phyloP scores from a whole-genome alignment of 2,113 vertebrate species.

The Rhegmatorhina hoffmannsi region DNA sequence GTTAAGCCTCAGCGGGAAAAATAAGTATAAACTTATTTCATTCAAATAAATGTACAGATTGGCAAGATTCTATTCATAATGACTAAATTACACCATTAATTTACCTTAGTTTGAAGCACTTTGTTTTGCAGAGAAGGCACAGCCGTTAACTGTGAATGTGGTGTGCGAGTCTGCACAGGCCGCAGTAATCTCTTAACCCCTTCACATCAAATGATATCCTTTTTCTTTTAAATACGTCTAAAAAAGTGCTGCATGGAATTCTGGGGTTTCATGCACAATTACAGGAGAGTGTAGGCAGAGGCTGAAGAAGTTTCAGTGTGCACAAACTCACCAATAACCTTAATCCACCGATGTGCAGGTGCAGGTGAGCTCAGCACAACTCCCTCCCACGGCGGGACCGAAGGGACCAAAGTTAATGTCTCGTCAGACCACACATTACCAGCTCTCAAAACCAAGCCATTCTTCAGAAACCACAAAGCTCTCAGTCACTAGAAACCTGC shows the following conservation, averaged over 20 bases:
- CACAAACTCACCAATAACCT: background rate
- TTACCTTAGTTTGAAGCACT: constrained; percentile 18
- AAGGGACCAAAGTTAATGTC: background rate
- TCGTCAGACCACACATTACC: fast-evolving
- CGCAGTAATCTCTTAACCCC: background rate
- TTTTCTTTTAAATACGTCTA: background rate
- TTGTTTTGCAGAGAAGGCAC: background rate
- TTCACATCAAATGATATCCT: background rate
- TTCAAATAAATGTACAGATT: constrained; percentile 14
- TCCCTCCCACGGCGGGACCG: fast-evolving
- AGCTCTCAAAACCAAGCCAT: background rate
- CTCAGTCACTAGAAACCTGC: background rate
- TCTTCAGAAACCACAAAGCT: background rate
- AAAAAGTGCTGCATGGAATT: background rate
- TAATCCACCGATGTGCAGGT: fast-evolving
- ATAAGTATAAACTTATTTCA: constrained; percentile 15
- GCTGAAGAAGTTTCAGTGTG: background rate
- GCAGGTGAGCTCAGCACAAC: background rate
- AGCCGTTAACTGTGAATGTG: background rate
- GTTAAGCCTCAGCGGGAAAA: constrained; percentile 37
- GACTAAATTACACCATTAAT: constrained; percentile 24
- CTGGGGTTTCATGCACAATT: background rate
- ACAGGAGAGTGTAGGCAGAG: background rate
- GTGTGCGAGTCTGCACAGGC: background rate
- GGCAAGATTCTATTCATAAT: constrained; percentile 25